Evolutionary conservation across 2,113 vertebrate genomes (phyloP).

Genomic region (Todiramphus chloris): DNA sequence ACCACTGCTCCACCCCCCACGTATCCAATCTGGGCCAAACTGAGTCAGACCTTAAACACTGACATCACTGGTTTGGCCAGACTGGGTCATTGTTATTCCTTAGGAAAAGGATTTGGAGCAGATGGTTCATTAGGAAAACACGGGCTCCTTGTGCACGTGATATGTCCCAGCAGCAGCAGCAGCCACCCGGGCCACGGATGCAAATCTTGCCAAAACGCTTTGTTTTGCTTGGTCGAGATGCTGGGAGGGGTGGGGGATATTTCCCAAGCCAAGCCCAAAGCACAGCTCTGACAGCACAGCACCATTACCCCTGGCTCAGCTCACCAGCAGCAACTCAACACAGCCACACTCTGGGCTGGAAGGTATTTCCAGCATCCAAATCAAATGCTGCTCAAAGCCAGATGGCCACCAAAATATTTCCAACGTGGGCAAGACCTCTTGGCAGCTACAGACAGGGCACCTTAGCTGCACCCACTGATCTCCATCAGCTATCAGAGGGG

Average conservation of each 20-base stretch:
- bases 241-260: background rate
- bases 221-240: rapidly evolving
- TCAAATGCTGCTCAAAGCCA: background rate
- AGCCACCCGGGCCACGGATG: background rate
- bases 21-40: background rate
- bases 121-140: background rate
- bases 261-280: background rate
- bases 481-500: background rate
- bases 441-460: background rate
- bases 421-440: background rate
- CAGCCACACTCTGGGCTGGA: rapidly evolving
- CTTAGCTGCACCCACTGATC: background rate
- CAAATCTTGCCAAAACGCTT: background rate
- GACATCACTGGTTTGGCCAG: background rate
- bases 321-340: rapidly evolving
- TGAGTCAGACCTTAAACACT: background rate
- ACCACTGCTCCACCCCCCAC: background rate
- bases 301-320: background rate
- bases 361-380: background rate
- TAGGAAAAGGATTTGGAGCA: background rate
- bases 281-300: background rate
- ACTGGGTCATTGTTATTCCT: background rate
- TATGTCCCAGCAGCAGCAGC: background rate
- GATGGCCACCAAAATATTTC: background rate
- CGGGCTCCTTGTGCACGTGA: rapidly evolving